These are phyloP conservation scores for Lydus trimaculatus DNA, from an alignment of 2,888 invertebrate species.

Conservation along the genomic window DNA sequence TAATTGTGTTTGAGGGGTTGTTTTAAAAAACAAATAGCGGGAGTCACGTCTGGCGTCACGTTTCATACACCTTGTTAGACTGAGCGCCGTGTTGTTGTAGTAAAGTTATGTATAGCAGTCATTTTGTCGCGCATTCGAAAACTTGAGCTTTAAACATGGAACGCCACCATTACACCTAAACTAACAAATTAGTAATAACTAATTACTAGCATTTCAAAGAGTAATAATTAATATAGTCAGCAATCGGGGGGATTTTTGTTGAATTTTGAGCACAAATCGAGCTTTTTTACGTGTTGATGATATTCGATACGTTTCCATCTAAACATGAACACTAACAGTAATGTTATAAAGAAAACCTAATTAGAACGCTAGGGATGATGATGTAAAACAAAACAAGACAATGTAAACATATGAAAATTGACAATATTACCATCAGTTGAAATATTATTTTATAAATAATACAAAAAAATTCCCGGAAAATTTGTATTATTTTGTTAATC, in stretches of 20 bases:
- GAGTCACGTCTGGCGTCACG: conserved; percentile 30
- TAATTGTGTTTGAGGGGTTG: conserved; percentile 22
- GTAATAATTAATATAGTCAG: neutral
- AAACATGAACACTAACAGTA: neutral
- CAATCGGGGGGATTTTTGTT: too few relatives aligned
- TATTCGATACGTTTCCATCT: neutral
- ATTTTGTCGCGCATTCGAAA: conserved; percentile 36
- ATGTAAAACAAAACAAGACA: neutral
- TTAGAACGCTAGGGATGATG: too few relatives aligned
- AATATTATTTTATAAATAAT: neutral
- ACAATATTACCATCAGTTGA: neutral
- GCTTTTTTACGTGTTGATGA: neutral
- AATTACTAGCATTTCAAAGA: neutral
- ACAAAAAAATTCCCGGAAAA: neutral
- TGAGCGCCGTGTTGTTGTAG: conserved; percentile 30
- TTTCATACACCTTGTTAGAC: conserved; percentile 34
- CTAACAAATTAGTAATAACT: conserved; percentile 7
- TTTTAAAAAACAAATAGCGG: conserved; percentile 10
- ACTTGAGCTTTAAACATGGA: conserved; percentile 31
- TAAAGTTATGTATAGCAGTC: conserved; percentile 31
- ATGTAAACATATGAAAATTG: neutral
- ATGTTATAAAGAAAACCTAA: too few relatives aligned
- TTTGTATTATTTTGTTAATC: neutral
- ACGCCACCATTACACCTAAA: conserved; percentile 24
- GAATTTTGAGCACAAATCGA: too few relatives aligned